phyloP scores from a whole-genome alignment of 2,113 vertebrate species.

The Sceloporus undulatus region DNA sequence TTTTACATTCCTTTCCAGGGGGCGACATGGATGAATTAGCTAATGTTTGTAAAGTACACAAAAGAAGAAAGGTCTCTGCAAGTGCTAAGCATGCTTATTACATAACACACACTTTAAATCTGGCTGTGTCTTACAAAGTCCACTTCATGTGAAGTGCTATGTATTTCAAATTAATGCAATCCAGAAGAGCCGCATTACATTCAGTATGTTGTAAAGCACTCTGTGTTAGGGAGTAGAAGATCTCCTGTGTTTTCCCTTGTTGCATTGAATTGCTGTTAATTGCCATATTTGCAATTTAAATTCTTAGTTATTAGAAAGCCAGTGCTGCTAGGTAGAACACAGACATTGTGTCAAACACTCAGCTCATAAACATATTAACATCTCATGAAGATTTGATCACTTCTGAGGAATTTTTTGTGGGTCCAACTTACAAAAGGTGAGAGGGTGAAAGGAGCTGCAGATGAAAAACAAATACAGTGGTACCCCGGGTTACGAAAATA shows the following conservation, averaged over 20 bases:
- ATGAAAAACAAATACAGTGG: too few relatives aligned
- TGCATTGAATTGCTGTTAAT: constrained; percentile 16
- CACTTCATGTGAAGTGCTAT: constrained; percentile 31
- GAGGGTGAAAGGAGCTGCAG: background rate
- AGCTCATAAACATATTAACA: background rate
- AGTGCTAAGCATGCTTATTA: background rate
- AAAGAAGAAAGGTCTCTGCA: constrained; percentile 5
- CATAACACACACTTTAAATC: constrained; percentile 26
- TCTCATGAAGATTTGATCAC: background rate
- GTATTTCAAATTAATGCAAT: constrained; percentile 43
- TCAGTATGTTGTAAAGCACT: constrained; percentile 10
- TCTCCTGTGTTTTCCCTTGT: constrained; percentile 20
- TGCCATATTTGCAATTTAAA: constrained; percentile 39
- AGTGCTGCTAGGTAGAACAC: background rate
- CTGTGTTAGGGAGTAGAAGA: constrained; percentile 5
- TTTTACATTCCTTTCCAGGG: constrained; percentile 9
- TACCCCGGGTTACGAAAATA: too few relatives aligned
- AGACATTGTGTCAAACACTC: background rate
- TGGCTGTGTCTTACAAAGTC: constrained; percentile 13
- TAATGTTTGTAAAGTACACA: constrained; percentile 23
- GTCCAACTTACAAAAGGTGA: background rate
- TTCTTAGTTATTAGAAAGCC: constrained; percentile 11
- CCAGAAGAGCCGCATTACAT: constrained; percentile 32
- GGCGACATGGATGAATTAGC: constrained; percentile 9
- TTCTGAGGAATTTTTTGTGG: background rate